Evolutionary conservation across 2,797 vertebrate species (phyloP).

Genomic region (Eulemur coronatus): DNA sequence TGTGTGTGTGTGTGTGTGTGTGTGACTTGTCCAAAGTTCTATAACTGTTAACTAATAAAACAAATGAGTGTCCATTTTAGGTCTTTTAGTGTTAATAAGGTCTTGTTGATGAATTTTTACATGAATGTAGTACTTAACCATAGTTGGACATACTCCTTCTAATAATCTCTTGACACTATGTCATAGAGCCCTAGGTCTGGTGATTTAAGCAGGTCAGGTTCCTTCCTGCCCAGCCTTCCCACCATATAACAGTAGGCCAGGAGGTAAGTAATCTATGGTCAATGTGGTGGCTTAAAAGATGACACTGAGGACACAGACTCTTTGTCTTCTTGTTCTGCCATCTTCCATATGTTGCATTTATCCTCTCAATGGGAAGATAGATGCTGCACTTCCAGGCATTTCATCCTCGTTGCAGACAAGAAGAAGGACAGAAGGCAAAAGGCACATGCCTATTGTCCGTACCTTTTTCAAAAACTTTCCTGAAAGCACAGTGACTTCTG

Average conservation of each 20-base stretch:
- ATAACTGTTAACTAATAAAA: not conserved
- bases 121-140: not conserved
- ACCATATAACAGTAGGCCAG: not conserved
- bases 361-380: not conserved
- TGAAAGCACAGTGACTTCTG: conserved; percentile 4
- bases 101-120: not conserved
- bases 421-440: not conserved
- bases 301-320: not conserved
- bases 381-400: not conserved
- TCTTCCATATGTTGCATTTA: not conserved
- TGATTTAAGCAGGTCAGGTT: not conserved
- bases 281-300: not conserved
- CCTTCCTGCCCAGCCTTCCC: not conserved
- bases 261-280: not conserved
- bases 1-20: not conserved
- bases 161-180: not conserved
- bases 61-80: not conserved
- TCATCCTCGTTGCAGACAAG: not conserved
- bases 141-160: not conserved
- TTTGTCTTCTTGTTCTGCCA: not conserved
- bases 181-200: not conserved
- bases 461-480: not conserved
- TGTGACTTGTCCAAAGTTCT: not conserved
- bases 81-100: not conserved
- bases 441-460: not conserved